Base-by-base conservation (phyloP, 1,140 invertebrate species). In the Cardiocondyla obscurior region DNA sequence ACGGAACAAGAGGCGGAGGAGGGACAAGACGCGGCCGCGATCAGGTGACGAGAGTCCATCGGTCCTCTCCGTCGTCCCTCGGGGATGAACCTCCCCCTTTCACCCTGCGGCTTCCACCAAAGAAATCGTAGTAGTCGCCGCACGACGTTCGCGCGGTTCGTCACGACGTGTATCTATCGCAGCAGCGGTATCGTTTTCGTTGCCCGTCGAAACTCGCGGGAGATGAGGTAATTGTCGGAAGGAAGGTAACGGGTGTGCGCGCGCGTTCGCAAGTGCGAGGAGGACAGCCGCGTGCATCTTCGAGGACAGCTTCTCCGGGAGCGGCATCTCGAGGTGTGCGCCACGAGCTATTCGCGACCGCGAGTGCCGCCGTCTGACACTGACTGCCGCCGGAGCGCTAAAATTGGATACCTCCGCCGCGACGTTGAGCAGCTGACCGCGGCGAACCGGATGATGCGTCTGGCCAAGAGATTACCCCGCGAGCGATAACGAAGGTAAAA, bases 11-110 rank as follows among this genome's bases (percentile, higher is more conserved):
- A 49, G 36, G 14, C 28, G 44, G 14, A 53, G 69, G 39, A 33
- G 22, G 8, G 42, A 33, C 12, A 53, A n/a, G 39, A 57, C 33
- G 14, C 46, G n/a, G 2, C 36, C 30, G 64, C 67, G 74, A 86
- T 89, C 86, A 82, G 74, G 85, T 86, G 88, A 88, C 79, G 69
- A 79, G 53, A 79, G 57, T 70, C 81, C 60, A 81, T 83, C 82
- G 60, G 60, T 51, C 44, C n/a, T 49, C 42, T 14, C n/a, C 53
- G 53, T 28, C 42, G 42, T 14, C 55, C 49, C 55, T 70, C 67
- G 57, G 28, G 14, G 22, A 49, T 22, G 30, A 14, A 28, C 14
- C 49, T 39, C 49, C 83, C 51, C 77, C 19, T 25, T 39, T 49
- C 36, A 22, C 25, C 19, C 60, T 53, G 22, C 42, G 44, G 10